Conservation (phyloP, 2,888 invertebrate genomes). For the Phortica magna region DNA sequence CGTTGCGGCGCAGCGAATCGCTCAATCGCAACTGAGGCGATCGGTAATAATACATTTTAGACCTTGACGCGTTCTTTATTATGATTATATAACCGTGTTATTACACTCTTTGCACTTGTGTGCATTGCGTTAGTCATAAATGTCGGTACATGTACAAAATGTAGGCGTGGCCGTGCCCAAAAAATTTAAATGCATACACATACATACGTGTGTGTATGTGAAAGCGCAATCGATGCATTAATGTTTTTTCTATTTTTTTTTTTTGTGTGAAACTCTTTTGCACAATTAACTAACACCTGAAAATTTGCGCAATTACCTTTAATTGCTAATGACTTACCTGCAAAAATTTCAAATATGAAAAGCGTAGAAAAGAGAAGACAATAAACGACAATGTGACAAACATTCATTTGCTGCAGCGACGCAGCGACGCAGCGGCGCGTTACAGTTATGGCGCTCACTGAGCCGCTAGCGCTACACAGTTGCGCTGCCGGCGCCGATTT, state of each 20-base stretch:
- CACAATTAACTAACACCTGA: background rate
- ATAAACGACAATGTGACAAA: background rate
- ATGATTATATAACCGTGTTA: background rate
- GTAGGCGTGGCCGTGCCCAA: background rate
- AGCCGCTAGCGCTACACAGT: background rate
- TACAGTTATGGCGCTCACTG: background rate
- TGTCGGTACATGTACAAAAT: background rate
- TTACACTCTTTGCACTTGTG: background rate
- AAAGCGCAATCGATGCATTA: background rate
- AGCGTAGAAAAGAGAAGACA: background rate
- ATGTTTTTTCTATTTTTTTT: background rate
- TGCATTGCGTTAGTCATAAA: background rate
- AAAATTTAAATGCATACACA: too few relatives aligned
- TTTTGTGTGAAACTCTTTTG: background rate
- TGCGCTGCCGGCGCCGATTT: background rate
- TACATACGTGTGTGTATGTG: background rate
- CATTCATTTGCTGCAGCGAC: too few relatives aligned
- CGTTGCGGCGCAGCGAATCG: background rate
- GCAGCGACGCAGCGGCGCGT: background rate
- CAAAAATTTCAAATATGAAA: background rate
- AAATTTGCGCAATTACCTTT: background rate
- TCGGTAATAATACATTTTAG: conserved; percentile 38
- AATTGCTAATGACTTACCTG: background rate
- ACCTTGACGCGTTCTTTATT: background rate
- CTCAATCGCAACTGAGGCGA: conserved; percentile 37